Conservation (phyloP, 2,888 invertebrate species). For the Drosophila peninsularis region DNA sequence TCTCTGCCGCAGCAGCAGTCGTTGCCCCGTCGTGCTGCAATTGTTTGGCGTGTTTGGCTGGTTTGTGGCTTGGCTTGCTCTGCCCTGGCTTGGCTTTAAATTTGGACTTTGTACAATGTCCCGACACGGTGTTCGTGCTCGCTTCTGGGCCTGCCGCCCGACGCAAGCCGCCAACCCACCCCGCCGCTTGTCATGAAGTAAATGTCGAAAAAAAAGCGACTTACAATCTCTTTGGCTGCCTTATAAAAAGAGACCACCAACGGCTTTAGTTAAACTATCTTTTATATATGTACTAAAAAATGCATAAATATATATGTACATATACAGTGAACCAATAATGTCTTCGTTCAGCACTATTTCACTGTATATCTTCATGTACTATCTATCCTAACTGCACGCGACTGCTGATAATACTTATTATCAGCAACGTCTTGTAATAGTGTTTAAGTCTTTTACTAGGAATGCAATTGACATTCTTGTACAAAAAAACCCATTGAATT, state of each 20-base stretch:
- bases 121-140: slow-evolving; percentile 42
- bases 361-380: not conserved
- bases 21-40: slow-evolving; percentile 63
- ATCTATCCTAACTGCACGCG: not conserved
- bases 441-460: not conserved
- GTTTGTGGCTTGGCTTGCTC: slow-evolving; percentile 59
- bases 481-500: not conserved
- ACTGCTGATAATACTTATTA: not conserved
- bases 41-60: slow-evolving; percentile 78
- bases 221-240: slow-evolving; percentile 66
- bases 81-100: slow-evolving; percentile 30
- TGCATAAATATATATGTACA: not conserved
- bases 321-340: too few relatives aligned
- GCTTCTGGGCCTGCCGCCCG: slow-evolving; percentile 20
- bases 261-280: slow-evolving; percentile 28
- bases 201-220: slow-evolving; percentile 67
- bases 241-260: slow-evolving; percentile 41
- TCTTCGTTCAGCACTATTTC: too few relatives aligned
- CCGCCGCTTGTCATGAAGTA: slow-evolving; percentile 33
- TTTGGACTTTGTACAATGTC: slow-evolving; percentile 71
- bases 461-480: not conserved
- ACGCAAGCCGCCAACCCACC: slow-evolving; percentile 5
- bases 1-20: slow-evolving; percentile 22
- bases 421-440: not conserved
- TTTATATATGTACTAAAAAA: not conserved